Conservation (phyloP, 2,113 vertebrate species). For the Malurus melanocephalus region DNA sequence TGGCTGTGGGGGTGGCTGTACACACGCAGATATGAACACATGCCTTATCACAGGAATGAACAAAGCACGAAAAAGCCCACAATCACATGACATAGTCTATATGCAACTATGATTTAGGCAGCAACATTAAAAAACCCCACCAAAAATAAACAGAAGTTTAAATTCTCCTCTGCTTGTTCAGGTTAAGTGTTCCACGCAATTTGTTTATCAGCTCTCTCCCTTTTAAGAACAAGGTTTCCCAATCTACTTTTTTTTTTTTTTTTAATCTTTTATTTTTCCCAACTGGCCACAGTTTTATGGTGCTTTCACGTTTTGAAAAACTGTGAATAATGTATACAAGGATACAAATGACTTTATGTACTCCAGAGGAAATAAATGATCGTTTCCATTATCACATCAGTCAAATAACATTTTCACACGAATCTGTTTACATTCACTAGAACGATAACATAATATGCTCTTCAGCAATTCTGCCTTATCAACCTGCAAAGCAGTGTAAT, state of each 20-base stretch:
- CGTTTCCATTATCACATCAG: constrained; percentile 77
- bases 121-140: neutral
- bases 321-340: constrained; percentile 69
- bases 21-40: constrained; percentile 37
- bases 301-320: constrained; percentile 63
- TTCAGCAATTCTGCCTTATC: constrained; percentile 68
- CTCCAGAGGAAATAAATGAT: constrained; percentile 77
- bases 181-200: neutral
- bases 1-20: constrained; percentile 23
- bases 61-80: constrained; percentile 66
- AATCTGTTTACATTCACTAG: constrained; percentile 77
- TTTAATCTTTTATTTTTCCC: constrained; percentile 44
- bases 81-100: constrained; percentile 40
- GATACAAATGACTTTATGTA: constrained; percentile 71
- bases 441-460: constrained; percentile 72
- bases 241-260: constrained; percentile 26
- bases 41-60: constrained; percentile 57
- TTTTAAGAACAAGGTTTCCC: neutral
- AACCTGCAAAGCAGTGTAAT: constrained; percentile 64
- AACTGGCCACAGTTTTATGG: constrained; percentile 62
- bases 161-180: neutral
- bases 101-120: constrained; percentile 42
- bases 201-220: neutral
- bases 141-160: neutral
- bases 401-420: constrained; percentile 76